Evolutionary conservation across 2,888 invertebrate genomes (phyloP), one percentile per base, ranked within the genome.

Genomic region (Coecobrya sp.): DNA sequence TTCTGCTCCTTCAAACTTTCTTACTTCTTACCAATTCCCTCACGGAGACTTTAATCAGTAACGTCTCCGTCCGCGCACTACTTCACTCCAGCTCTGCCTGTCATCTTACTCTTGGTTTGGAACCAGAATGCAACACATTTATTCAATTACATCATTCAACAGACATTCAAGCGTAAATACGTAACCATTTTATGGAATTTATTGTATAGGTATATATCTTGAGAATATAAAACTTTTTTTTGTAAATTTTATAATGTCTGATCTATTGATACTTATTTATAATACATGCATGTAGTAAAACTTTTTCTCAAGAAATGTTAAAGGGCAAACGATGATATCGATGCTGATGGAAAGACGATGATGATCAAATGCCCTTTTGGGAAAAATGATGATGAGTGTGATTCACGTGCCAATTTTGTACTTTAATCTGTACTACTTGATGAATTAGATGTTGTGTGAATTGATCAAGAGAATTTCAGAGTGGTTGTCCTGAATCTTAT

Each of bases 321-420:
- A 86, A 86, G 86, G 86, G 36, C 86, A 86, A 86, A 86, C 30
- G 86, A 70, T 86, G 16, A 70, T 86, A 86, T 85, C 85, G 36
- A 86, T 52, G 42, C 45, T 30, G 52, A 68, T 81, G 81, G 49
- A 49, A 30, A 65, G 42, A 30, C 42, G 42, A 45, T 19, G 86
- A 70, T 70, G 86, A 70, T 86, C 86, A 27, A 30, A 62, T 84
- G 84, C 84, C 84, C 84, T 84, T 84, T 84, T 84, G 42, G 62
- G 84, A 62, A 65, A 86, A 81, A 73, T 30, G 81, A 59, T 59
- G 84, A 89, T 52, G 62, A 68, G 65, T 85, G 68, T 55, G 79
- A 89, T 92, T 92, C 92, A 92, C 92, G 92, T 92, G 92, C 92
- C 92, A 85, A 85, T 45, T 65, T 76, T 92, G 82, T 68, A 86